Percentiles rank a stretch among this genome's conserved stretches.
Conservation (phyloP, 1,140 invertebrate genomes). For the Laupala kohalensis region DNA sequence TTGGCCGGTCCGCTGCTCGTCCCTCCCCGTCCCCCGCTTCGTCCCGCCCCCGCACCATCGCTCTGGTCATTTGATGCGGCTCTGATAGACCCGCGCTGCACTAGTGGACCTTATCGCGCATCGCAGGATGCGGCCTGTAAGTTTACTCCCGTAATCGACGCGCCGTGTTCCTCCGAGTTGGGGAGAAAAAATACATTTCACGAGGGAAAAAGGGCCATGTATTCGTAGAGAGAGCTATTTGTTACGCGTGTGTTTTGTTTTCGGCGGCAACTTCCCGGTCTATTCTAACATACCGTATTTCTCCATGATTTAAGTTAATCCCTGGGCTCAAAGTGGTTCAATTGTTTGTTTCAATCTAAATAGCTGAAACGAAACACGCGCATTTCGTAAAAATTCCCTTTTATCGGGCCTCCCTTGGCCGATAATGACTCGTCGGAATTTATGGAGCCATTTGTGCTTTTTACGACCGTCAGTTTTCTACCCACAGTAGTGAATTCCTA, state of each 20-base stretch:
- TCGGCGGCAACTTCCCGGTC: background rate
- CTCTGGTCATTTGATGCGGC: too few species aligned
- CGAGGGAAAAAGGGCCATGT: background rate
- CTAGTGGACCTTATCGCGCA: too few species aligned
- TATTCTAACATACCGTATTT: background rate
- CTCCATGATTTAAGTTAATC: background rate
- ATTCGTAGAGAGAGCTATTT: background rate
- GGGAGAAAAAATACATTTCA: too few species aligned
- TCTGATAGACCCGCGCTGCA: too few species aligned
- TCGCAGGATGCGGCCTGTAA: too few species aligned
- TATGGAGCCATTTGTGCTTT: background rate
- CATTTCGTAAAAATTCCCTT: background rate
- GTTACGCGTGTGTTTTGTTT: too few species aligned
- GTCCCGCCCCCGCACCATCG: too few species aligned
- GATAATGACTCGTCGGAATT: background rate
- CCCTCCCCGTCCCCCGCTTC: too few species aligned
- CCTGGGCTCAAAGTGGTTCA: background rate
- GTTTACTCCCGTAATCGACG: too few species aligned
- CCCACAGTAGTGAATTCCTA: background rate
- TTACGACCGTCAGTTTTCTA: background rate
- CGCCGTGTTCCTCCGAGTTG: too few species aligned
- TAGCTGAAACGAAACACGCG: background rate
- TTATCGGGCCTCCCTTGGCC: background rate
- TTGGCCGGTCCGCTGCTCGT: too few species aligned
- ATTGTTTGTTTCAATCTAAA: background rate